Evolutionary conservation across 2,113 vertebrate genomes (phyloP), one percentile per base, ranked within the genome.

Genomic region (Puffinus mauretanicus): DNA sequence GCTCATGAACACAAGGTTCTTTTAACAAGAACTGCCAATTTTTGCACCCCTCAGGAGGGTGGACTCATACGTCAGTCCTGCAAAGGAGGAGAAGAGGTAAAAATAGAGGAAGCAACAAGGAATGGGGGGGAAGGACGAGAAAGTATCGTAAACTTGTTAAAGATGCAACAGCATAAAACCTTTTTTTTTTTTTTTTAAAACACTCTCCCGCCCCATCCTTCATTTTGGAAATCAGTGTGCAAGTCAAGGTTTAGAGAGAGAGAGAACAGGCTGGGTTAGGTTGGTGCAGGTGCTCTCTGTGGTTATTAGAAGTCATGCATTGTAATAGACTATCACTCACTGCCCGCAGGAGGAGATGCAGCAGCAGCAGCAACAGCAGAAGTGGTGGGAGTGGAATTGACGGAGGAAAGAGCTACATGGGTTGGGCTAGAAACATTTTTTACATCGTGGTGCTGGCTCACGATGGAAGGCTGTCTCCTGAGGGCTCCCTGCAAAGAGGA

Each of bases 371-470:
- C 98, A 97, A 99, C 98, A 97, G 98, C 98, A 97, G 99, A 98
- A 97, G 99, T 98, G 98, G 99, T 98, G 98, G 99, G 98, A 98
- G 99, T 98, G 95, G 98, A 97, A 98, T 98, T 98, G 98, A 98
- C 98, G 98, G 99, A 98, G 98, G 98, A 99, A 98, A 99, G 98
- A 98, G 98, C 98, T 97, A 99, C 98, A 98, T 99, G 99, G 98
- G 99, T 99, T 98, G 99, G 99, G 98, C 99, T 99, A 99, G 99
- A 99, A 98, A 99, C 98, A 98, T 98, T 99, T 99, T 99, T 99
- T 99, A 99, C 98, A 96, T 99, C 99, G 98, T 99, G 99, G 98
- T 99, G 99, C 96, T 99, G 99, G 99, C 98, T 99, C 99, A 99
- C 98, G 98, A 98, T 99, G 65, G 99, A 99, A 97, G 99, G 99